Conservation (phyloP, 2,113 vertebrate genomes). For the Philantomba maxwellii region DNA sequence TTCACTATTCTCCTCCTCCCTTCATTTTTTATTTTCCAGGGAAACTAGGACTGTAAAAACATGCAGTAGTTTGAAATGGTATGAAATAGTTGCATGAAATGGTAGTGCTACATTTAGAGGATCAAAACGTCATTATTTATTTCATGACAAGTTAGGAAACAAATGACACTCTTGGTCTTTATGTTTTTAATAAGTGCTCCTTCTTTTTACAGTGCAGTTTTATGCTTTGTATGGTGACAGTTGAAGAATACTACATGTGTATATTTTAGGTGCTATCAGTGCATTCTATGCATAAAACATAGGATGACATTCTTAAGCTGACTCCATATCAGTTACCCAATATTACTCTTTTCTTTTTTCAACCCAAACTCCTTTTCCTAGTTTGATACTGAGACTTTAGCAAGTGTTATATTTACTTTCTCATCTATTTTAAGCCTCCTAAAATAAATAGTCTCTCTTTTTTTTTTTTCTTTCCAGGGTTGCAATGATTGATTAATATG, state of each 20-base stretch:
- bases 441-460: neutral
- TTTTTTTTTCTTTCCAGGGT: neutral
- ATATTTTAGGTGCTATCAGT: neutral
- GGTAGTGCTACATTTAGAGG: neutral
- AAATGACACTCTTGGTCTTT: neutral
- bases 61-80: too few species aligned
- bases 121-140: slow-evolving; percentile 17
- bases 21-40: neutral
- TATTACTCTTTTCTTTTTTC: neutral
- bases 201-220: neutral
- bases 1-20: neutral
- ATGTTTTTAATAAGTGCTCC: neutral
- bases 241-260: neutral
- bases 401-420: neutral
- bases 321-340: neutral
- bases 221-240: neutral
- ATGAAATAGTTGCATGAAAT: neutral
- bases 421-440: neutral
- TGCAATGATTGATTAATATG: neutral
- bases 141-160: slow-evolving; percentile 10
- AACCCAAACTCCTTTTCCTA: neutral
- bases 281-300: neutral
- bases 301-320: neutral
- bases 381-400: neutral
- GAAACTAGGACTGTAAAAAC: neutral